These are phyloP conservation scores for Aspidoscelis tigris DNA, from an alignment of 2,113 vertebrate genomes.

Conservation along the genomic window DNA sequence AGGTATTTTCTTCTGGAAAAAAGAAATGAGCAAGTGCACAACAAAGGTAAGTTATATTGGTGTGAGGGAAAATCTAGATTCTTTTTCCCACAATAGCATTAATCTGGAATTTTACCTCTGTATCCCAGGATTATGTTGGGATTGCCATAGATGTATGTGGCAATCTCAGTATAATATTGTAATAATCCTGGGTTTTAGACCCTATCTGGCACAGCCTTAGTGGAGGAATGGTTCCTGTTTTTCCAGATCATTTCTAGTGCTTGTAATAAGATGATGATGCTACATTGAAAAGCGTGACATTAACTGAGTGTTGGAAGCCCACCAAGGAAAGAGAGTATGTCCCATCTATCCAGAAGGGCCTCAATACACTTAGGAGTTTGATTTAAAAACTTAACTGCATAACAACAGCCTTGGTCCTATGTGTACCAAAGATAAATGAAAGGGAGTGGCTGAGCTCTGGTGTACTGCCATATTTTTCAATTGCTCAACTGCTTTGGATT, in stretches of 20 bases:
- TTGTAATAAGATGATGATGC: slow-evolving; percentile 61
- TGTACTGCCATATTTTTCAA: background rate
- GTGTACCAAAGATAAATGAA: background rate
- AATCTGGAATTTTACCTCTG: too few species aligned
- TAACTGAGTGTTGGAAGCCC: background rate
- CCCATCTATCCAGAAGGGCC: background rate
- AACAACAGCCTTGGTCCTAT: background rate
- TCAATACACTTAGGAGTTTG: slow-evolving; percentile 19
- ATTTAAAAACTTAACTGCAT: background rate
- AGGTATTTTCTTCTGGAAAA: too few species aligned
- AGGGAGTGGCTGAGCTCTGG: background rate
- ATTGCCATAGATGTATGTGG: too few species aligned
- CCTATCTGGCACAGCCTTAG: slow-evolving; percentile 27
- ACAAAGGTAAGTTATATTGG: too few species aligned
- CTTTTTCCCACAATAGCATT: too few species aligned
- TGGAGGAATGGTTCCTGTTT: background rate
- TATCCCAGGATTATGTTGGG: too few species aligned
- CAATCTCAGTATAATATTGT: too few species aligned
- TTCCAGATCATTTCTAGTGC: background rate
- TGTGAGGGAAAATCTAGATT: background rate
- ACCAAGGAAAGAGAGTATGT: slow-evolving; percentile 22
- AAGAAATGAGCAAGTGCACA: too few species aligned
- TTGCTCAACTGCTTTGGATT: background rate
- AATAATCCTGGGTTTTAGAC: too few species aligned
- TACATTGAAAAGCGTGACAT: slow-evolving; percentile 52